These are phyloP conservation scores for Grus americana DNA, from an alignment of 2,113 vertebrate species.

Conservation along the genomic window DNA sequence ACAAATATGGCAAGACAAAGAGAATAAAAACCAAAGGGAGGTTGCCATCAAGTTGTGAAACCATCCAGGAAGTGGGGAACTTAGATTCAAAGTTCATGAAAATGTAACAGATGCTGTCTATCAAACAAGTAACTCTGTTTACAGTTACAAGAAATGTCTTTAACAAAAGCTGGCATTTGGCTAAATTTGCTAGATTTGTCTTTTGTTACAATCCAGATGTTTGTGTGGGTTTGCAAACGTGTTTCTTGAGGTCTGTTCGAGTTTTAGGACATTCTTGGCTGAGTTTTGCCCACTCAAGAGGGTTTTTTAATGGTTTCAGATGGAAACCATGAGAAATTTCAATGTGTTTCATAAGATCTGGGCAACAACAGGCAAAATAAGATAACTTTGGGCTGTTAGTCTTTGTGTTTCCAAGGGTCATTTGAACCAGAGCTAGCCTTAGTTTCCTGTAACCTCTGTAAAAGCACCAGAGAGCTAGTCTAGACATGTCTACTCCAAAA, in stretches of 20 bases:
- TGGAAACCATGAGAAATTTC: constrained; percentile 33
- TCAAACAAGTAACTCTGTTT: constrained; percentile 37
- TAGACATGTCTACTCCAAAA: not conserved
- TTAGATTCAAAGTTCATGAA: constrained; percentile 18
- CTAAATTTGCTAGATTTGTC: constrained; percentile 12
- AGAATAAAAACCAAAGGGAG: constrained; percentile 9
- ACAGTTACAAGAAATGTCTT: constrained; percentile 34
- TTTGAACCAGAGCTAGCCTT: not conserved
- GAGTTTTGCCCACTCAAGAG: not conserved
- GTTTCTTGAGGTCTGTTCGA: not conserved
- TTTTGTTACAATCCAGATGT: constrained; percentile 43
- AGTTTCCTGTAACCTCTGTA: not conserved
- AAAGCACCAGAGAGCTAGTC: not conserved
- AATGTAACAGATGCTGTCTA: constrained; percentile 43
- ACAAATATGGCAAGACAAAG: constrained; percentile 13
- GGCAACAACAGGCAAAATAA: not conserved
- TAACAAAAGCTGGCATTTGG: constrained; percentile 50
- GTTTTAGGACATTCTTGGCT: constrained; percentile 38
- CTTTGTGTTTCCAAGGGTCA: not conserved
- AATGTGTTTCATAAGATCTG: constrained; percentile 40
- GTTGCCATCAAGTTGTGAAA: constrained; percentile 39
- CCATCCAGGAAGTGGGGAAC: constrained; percentile 10
- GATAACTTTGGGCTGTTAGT: not conserved
- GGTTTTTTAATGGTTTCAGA: constrained; percentile 23
- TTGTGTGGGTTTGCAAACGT: not conserved